A percentile compares a stretch with the other conserved stretches of the same genome.
phyloP scores from a whole-genome alignment of 2,888 invertebrate species.

The Schizaphis graminum region DNA sequence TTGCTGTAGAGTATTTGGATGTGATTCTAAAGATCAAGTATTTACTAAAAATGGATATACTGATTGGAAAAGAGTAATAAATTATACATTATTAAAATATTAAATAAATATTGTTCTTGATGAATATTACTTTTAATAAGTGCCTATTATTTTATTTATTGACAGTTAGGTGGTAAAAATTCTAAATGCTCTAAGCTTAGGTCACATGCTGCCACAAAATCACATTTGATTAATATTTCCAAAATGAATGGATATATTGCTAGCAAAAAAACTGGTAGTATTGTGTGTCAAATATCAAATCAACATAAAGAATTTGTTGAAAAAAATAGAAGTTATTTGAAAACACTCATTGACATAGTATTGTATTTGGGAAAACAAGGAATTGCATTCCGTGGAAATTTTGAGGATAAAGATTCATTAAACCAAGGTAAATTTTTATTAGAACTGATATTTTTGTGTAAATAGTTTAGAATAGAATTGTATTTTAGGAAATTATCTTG shows the following conservation, averaged over 20 bases:
- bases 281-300: background rate
- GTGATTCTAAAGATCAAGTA: too few relatives aligned
- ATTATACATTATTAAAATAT: too few relatives aligned
- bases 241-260: background rate
- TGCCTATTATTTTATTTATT: background rate
- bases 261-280: background rate
- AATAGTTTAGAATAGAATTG: background rate
- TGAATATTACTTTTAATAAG: too few relatives aligned
- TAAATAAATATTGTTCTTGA: too few relatives aligned
- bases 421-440: background rate
- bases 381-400: background rate
- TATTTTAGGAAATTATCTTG: constrained; percentile 21
- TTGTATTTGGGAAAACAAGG: background rate
- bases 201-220: background rate
- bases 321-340: constrained; percentile 3
- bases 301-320: background rate
- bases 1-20: too few relatives aligned
- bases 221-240: background rate
- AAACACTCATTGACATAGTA: background rate
- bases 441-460: background rate
- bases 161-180: background rate
- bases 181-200: background rate
- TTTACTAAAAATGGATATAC: too few relatives aligned
- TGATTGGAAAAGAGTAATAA: too few relatives aligned
- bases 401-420: too few relatives aligned